phyloP scores from a whole-genome alignment of 2,888 invertebrate species.

The Strigamia transsilvanica region DNA sequence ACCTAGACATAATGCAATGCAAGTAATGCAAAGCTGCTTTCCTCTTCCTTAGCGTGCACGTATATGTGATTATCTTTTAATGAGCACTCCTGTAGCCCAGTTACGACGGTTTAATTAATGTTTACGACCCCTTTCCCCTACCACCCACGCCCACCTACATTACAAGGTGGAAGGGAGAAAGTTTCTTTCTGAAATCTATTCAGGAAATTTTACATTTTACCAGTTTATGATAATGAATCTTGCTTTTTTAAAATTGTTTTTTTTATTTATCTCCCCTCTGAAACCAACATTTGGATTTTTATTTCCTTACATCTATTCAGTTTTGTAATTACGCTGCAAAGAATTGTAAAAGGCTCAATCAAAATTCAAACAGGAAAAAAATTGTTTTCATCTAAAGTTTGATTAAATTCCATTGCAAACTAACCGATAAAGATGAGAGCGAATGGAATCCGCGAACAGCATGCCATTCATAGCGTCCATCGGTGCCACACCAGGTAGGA shows the following conservation, averaged over 20 bases:
- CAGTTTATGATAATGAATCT: constrained; percentile 22
- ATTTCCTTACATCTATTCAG: constrained; percentile 10
- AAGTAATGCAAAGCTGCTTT: constrained; percentile 11
- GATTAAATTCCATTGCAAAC: constrained; percentile 16
- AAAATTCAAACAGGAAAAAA: constrained; percentile 10
- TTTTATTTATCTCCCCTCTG: neutral
- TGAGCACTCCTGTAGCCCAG: constrained; percentile 25
- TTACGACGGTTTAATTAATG: constrained; percentile 38
- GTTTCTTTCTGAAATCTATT: constrained; percentile 4
- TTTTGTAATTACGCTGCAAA: neutral
- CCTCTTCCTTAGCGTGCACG: constrained; percentile 16
- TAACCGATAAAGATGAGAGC: neutral
- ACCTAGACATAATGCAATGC: constrained; percentile 1
- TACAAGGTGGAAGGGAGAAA: neutral
- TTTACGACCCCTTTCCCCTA: constrained; percentile 25
- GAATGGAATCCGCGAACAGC: neutral
- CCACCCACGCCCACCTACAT: constrained; percentile 35
- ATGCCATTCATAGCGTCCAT: neutral
- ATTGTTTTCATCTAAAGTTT: neutral
- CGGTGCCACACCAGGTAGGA: neutral
- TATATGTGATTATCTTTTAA: constrained; percentile 31
- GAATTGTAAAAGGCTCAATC: constrained; percentile 6
- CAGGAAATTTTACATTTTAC: constrained; percentile 26
- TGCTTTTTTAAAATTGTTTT: neutral
- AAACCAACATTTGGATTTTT: constrained; percentile 12